These are phyloP conservation scores for Tragopan temminckii DNA, from an alignment of 2,797 vertebrate genomes.

Conservation along the genomic window DNA sequence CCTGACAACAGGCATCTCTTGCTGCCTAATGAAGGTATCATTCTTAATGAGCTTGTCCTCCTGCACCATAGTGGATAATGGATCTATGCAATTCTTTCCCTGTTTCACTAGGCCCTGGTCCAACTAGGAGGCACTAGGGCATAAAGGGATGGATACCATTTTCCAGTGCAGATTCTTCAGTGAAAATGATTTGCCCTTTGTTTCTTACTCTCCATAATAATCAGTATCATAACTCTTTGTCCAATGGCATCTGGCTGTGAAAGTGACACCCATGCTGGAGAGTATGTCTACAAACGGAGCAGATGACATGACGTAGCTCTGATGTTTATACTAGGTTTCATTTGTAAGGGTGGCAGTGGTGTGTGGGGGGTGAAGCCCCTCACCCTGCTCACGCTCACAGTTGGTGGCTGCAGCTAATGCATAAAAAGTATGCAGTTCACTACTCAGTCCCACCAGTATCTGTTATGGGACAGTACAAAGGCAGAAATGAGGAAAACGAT, in stretches of 20 bases:
- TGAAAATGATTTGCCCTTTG: conserved; percentile 28
- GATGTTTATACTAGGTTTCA: neutral
- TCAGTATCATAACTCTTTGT: conserved; percentile 4
- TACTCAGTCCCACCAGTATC: neutral
- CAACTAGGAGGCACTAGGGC: neutral
- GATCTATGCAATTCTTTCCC: conserved; percentile 27
- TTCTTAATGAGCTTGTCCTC: conserved; percentile 47
- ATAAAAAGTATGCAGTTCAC: neutral
- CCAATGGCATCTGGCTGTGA: conserved; percentile 34
- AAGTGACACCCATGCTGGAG: neutral
- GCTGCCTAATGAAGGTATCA: conserved; percentile 28
- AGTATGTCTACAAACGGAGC: neutral
- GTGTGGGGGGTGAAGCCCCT: neutral
- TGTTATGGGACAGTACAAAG: neutral
- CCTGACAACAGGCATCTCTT: neutral
- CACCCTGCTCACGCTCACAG: rapidly evolving
- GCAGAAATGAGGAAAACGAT: neutral
- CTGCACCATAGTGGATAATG: neutral
- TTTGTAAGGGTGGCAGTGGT: neutral
- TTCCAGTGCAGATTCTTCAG: neutral
- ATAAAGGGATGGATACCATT: conserved; percentile 30
- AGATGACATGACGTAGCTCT: neutral
- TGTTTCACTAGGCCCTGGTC: neutral
- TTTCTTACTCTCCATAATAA: conserved; percentile 33
- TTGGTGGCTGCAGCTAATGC: neutral